These are phyloP conservation scores for Pelagia noctiluca DNA, from an alignment of 30 jellyfish, hydroid and myxozoan genomes.

Conservation along the genomic window DNA sequence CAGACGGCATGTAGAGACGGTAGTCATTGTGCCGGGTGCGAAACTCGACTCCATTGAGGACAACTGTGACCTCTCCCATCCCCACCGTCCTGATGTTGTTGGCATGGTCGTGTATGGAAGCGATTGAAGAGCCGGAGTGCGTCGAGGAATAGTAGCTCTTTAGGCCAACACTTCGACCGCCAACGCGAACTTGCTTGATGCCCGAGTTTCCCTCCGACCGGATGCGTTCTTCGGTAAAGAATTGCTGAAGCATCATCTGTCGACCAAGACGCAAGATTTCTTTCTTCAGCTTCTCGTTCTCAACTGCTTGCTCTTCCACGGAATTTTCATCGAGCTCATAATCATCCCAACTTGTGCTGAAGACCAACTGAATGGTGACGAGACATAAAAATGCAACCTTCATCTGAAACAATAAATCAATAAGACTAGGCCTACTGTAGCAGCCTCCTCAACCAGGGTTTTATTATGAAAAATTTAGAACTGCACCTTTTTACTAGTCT, in stretches of 20 bases:
- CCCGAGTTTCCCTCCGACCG: constrained; percentile 95
- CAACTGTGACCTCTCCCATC: constrained; percentile 95
- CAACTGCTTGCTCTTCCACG: constrained; percentile 49
- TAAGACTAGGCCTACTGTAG: no score
- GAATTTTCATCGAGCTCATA: no score
- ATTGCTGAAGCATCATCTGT: constrained; percentile 92
- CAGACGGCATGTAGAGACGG: constrained; percentile 78
- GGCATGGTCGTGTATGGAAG: constrained; percentile 96
- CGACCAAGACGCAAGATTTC: constrained; percentile 60
- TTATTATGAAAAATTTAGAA: no score
- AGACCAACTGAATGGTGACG: no score
- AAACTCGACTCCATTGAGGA: constrained; percentile 95
- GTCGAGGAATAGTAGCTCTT: constrained; percentile 72
- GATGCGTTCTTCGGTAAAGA: constrained; percentile 80
- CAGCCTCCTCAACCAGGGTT: no score
- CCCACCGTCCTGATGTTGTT: constrained; percentile 92
- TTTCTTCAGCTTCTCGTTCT: constrained; percentile 36
- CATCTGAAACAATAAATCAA: no score
- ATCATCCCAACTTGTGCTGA: no score
- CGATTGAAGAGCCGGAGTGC: constrained; percentile 82
- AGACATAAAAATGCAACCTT: no score
- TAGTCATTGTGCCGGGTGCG: constrained; percentile 95
- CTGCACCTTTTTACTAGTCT: no score
- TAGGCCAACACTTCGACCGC: constrained; percentile 64
- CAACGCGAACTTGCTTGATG: constrained; percentile 75